A percentile compares a stretch with the other conserved stretches of the same genome.
These are phyloP conservation scores for Brachypteracias leptosomus DNA, from an alignment of 2,113 vertebrate genomes.

Conservation along the genomic window DNA sequence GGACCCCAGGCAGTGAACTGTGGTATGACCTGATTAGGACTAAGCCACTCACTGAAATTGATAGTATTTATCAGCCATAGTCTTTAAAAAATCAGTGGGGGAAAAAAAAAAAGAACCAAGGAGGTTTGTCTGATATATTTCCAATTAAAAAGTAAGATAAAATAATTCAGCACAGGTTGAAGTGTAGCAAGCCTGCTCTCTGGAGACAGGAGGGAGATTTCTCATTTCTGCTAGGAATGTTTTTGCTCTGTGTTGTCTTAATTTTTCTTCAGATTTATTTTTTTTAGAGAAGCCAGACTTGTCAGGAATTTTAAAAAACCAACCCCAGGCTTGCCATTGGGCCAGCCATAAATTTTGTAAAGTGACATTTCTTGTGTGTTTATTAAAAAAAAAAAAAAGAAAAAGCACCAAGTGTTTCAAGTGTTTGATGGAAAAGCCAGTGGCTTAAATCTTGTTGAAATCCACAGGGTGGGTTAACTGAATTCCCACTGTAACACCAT, in stretches of 20 bases:
- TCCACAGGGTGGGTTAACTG: neutral
- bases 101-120: neutral
- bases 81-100: neutral
- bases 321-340: neutral
- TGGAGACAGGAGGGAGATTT: neutral
- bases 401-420: neutral
- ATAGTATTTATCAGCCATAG: slow-evolving; percentile 5
- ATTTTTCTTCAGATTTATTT: neutral
- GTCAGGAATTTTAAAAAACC: neutral
- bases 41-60: neutral
- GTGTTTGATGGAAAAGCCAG: neutral
- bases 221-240: neutral
- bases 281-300: neutral
- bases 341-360: neutral
- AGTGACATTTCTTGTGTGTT: neutral
- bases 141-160: neutral
- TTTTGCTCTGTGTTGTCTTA: neutral
- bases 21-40: slow-evolving; percentile 7
- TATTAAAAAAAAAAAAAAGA: neutral
- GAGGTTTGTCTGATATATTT: neutral
- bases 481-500: neutral
- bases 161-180: neutral
- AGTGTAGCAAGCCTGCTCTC: neutral
- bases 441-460: neutral
- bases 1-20: neutral